Percentiles rank a stretch among this genome's conserved stretches.
Evolutionary conservation across 2,113 vertebrate genomes (phyloP).

Genomic region (Archilochus colubris): DNA sequence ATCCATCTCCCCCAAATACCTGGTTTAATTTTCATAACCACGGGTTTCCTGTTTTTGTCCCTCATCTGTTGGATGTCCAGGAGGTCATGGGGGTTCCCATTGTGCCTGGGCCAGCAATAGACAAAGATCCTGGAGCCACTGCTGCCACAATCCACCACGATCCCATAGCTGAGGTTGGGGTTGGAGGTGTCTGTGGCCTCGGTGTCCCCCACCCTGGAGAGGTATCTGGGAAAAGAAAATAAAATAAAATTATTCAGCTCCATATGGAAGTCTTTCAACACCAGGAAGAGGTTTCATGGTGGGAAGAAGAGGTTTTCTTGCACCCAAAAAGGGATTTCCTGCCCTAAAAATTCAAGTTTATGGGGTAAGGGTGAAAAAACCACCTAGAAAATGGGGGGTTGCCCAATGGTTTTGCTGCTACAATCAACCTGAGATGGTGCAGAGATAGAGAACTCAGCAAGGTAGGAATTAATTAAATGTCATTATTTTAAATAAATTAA

Average conservation of each 20-base stretch:
- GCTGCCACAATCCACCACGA: slow-evolving; percentile 97
- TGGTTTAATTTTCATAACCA: slow-evolving; percentile 99
- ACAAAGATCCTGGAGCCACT: slow-evolving; percentile 96
- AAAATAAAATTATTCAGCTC: fast-evolving
- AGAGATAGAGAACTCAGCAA: no score
- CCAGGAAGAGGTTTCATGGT: fast-evolving
- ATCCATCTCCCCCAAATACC: slow-evolving; percentile 69
- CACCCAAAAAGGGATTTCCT: not conserved
- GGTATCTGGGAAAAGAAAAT: slow-evolving; percentile 71
- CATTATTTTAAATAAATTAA: no score
- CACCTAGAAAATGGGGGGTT: not conserved
- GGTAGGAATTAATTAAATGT: no score
- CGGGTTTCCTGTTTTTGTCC: slow-evolving; percentile 90
- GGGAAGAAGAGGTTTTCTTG: not conserved
- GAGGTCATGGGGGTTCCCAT: slow-evolving; percentile 92
- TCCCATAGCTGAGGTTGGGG: slow-evolving; percentile 90
- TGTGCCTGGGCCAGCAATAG: slow-evolving; percentile 96
- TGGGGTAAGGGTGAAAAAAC: not conserved
- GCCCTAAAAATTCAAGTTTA: not conserved
- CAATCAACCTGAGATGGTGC: not conserved
- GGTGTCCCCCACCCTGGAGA: slow-evolving; percentile 87
- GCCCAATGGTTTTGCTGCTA: fast-evolving
- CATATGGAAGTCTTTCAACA: fast-evolving
- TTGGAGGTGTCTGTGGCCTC: slow-evolving; percentile 92
- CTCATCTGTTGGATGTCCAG: slow-evolving; percentile 97